Evolutionary conservation across 2,113 vertebrate genomes (phyloP), one percentile per base, ranked within the genome.

Genomic region (Syngnathus scovelli): DNA sequence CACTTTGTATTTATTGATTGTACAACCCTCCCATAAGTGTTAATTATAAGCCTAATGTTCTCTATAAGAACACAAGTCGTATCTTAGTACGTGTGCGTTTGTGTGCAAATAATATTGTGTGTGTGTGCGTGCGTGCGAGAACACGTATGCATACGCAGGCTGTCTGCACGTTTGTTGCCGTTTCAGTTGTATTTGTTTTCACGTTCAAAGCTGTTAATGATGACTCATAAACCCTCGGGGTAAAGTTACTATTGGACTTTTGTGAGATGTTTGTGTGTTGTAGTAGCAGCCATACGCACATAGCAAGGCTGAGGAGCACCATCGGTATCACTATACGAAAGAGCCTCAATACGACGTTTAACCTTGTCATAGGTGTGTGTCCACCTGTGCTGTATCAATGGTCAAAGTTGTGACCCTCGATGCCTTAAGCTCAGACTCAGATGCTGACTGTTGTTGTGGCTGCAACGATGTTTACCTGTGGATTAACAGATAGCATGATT

Each of bases 261-360:
- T 78, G 79, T 87, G 86, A 87, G 85, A 83, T 83, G 83, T 88
- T 87, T 81, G 78, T 78, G 86, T 89, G 85, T 89, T 81, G 81
- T 88, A 71, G 80, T 86, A 88, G 83, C 85, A 85, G 84, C 75
- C 81, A 78, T 76, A 84, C 82, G 84, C 83, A 85, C 83, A 82
- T 82, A 81, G 81, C 81, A 80, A 79, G 80, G 83, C 82, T 81
- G 85, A 81, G 85, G 86, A 86, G 87, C 87, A 85, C 82, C 79
- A 63, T 82, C 80, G 78, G 66, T 85, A 84, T 79, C 78, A 87
- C 67, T 74, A 64, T 78, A 68, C 84, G 69, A 77, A 84, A 86
- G 84, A 79, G 84, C 77, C 81, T 84, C 79, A 75, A 83, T 76
- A 85, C 80, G 71, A 70, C 84, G 71, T 85, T 75, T 78, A 81